A percentile compares a stretch with the other conserved stretches of the same genome.
These are phyloP conservation scores for Theocolax elegans DNA, from an alignment of 1,140 invertebrate species.

Conservation along the genomic window DNA sequence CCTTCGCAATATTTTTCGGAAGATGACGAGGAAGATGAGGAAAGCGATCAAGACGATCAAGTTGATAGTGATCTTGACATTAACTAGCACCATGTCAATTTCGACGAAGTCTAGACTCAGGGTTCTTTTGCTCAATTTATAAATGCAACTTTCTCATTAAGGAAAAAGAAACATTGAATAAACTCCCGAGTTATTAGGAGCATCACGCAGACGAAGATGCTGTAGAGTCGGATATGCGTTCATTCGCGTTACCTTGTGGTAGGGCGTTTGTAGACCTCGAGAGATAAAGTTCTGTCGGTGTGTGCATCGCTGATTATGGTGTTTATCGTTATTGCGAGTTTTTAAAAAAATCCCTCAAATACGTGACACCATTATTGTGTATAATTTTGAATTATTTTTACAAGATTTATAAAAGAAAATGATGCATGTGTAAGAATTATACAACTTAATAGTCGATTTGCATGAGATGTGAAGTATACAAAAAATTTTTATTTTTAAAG, in stretches of 20 bases:
- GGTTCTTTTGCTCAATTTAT: conserved; percentile 49
- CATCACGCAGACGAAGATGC: conserved; percentile 33
- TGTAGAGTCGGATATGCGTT: conserved; percentile 42
- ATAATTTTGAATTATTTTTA: conserved; percentile 37
- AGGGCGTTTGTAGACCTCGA: conserved; percentile 25
- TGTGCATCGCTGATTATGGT: conserved; percentile 36
- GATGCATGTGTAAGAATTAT: conserved; percentile 17
- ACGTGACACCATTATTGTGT: conserved; percentile 39
- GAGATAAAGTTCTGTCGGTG: conserved; percentile 25
- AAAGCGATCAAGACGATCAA: conserved; percentile 65
- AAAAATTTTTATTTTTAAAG: conserved; percentile 24
- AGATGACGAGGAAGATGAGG: conserved; percentile 65
- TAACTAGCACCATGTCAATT: conserved; percentile 62
- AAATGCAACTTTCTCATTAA: conserved; percentile 46
- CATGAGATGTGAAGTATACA: not conserved
- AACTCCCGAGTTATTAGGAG: conserved; percentile 33
- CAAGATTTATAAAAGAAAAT: conserved; percentile 30
- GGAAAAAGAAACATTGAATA: conserved; percentile 41
- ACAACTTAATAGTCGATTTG: not conserved
- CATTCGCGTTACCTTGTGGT: conserved; percentile 35
- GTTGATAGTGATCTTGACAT: conserved; percentile 66
- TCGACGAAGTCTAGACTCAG: conserved; percentile 56
- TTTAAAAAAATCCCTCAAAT: conserved; percentile 39
- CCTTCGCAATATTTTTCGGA: conserved; percentile 65
- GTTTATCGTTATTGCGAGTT: conserved; percentile 43